Conservation (phyloP, 2,888 invertebrate genomes). For the Caenorhabditis uteleia region DNA sequence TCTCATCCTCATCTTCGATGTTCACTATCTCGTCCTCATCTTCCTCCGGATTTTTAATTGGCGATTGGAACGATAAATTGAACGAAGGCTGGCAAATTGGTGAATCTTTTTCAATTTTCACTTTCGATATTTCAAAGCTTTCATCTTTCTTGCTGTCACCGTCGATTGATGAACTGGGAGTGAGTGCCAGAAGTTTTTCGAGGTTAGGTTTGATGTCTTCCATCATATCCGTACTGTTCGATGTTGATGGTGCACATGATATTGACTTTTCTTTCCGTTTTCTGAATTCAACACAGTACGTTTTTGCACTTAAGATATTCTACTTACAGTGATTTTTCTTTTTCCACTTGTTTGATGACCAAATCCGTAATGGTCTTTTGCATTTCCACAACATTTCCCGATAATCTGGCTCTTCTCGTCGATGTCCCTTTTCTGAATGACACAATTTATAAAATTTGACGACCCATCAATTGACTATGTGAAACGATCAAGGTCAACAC, state of each 20-base stretch:
- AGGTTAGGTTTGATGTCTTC: no score
- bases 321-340: constrained; percentile 35
- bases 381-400: constrained; percentile 93
- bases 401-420: constrained; percentile 88
- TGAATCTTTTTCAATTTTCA: no score
- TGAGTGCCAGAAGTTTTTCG: no score
- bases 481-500: not conserved
- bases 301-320: constrained; percentile 8
- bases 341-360: constrained; percentile 68
- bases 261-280: constrained; percentile 5
- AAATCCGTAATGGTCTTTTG: constrained; percentile 80
- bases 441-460: constrained; percentile 3
- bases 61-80: no score
- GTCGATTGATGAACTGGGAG: no score
- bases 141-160: no score
- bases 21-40: no score
- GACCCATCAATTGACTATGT: not conserved
- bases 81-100: no score
- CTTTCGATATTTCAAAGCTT: no score
- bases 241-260: not conserved
- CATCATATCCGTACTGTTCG: not conserved
- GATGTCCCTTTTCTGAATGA: constrained; percentile 79
- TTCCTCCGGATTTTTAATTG: no score
- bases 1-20: no score
- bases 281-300: constrained; percentile 16